A percentile compares a stretch with the other conserved stretches of the same genome.
These are phyloP conservation scores for Hippocampus guttulatus DNA, from an alignment of 2,113 vertebrate species.

Conservation along the genomic window DNA sequence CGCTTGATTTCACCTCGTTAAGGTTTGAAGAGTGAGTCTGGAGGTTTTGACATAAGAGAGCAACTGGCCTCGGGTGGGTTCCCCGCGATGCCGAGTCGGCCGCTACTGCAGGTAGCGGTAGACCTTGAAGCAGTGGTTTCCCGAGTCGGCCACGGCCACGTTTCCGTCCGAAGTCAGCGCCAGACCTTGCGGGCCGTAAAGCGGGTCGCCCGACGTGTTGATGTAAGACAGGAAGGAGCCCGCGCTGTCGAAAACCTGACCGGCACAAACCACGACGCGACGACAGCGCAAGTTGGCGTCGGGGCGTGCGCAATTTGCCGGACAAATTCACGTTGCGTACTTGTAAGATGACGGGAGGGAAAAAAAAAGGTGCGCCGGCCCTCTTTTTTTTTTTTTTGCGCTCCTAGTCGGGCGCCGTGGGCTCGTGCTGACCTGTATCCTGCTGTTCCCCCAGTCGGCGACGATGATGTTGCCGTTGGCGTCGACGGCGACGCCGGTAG, in stretches of 20 bases:
- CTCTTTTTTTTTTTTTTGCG: too few relatives aligned
- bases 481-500: slow-evolving; percentile 91
- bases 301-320: too few relatives aligned
- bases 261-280: neutral
- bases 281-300: too few relatives aligned
- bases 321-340: too few relatives aligned
- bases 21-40: too few relatives aligned
- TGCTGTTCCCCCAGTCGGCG: slow-evolving; percentile 95
- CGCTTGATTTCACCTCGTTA: too few relatives aligned
- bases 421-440: too few relatives aligned
- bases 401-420: too few relatives aligned
- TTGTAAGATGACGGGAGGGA: too few relatives aligned
- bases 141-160: slow-evolving; percentile 91
- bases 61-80: too few relatives aligned
- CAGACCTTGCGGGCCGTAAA: slow-evolving; percentile 92
- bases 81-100: too few relatives aligned
- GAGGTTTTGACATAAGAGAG: too few relatives aligned
- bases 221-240: slow-evolving; percentile 97
- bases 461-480: slow-evolving; percentile 94
- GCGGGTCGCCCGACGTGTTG: slow-evolving; percentile 90
- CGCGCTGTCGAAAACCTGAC: slow-evolving; percentile 91
- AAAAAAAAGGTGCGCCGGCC: slow-evolving; percentile 65
- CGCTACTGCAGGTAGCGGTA: slow-evolving; percentile 91
- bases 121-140: slow-evolving; percentile 98
- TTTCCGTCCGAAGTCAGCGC: slow-evolving; percentile 93